Evolutionary conservation across 2,888 invertebrate genomes (phyloP), one percentile per base, ranked within the genome.

Genomic region (Ctenicera cuprea): DNA sequence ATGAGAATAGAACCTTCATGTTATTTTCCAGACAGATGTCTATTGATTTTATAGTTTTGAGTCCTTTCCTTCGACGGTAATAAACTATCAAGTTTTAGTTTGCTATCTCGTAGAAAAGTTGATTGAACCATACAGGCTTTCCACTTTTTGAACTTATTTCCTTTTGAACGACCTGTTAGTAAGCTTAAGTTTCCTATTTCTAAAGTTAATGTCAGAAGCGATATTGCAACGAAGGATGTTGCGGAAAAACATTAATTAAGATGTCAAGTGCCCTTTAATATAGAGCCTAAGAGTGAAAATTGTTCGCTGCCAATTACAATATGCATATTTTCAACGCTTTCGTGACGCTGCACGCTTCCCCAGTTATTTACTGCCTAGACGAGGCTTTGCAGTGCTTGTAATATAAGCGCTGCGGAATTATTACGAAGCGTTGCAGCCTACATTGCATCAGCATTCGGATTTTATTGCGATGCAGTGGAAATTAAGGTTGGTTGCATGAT

Each of bases 231-330:
- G 30, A 7, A n/a, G 14, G 12, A 54, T 14, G 54, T 54, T 54
- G 14, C 30, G 30, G 8, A 54, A 54, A 52, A 54, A 54, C 54
- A 54, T 54, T 54, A 54, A 54, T 54, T 54, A 54, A 54, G 14
- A 54, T 54, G 54, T 54, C 54, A 54, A 54, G 54, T 54, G 33
- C 54, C 12, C 54, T 52, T 18, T 52, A 18, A 22, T 26, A 26
- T 18, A 26, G 26, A 26, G 26, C n/a, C 52, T n/a, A 22, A 26
- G 22, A 52, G 16, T 22, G 52, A 52, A 52, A 54, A 54, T 22
- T 54, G 54, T 22, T 54, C 14, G 30, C 54, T 54, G 54, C 54
- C 26, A 54, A 54, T 54, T 54, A 54, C 54, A 54, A 54, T 54
- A 54, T 54, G 54, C 54, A 54, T 54, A 54, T 54, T 54, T 54